Percentiles rank a stretch among this genome's conserved stretches.
phyloP scores from a whole-genome alignment of 1,140 invertebrate genomes.

The Arion vulgaris region DNA sequence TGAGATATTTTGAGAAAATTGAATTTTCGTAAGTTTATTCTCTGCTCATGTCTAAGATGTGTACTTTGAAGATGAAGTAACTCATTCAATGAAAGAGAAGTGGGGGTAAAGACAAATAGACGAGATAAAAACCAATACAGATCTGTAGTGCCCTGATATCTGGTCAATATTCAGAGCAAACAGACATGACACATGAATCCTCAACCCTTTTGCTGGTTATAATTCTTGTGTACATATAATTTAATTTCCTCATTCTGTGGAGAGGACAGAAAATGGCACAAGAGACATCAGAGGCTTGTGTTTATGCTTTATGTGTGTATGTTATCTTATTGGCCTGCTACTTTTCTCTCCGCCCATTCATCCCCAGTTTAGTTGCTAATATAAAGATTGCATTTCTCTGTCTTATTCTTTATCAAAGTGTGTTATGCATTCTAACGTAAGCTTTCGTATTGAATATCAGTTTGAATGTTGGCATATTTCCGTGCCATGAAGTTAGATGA shows the following conservation, averaged over 20 bases:
- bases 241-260: background rate
- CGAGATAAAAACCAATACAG: conserved; percentile 2
- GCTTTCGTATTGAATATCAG: too few relatives aligned
- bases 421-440: too few relatives aligned
- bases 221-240: conserved; percentile 15
- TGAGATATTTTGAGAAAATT: conserved; percentile 9
- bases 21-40: conserved; percentile 2
- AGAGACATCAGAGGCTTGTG: background rate
- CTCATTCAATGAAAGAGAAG: background rate
- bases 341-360: background rate
- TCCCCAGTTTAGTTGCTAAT: too few relatives aligned
- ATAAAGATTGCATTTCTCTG: too few relatives aligned
- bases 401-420: too few relatives aligned
- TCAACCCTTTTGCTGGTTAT: background rate
- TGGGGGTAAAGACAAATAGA: background rate
- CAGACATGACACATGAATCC: background rate
- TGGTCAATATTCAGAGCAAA: background rate
- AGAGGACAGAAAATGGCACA: background rate
- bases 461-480: too few relatives aligned
- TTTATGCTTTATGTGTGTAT: background rate
- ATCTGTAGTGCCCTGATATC: background rate
- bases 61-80: background rate
- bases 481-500: too few relatives aligned
- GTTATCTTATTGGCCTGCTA: background rate
- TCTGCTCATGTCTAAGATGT: background rate